Conservation (phyloP, 2,888 invertebrate species). For the Prenolepis imparis region DNA sequence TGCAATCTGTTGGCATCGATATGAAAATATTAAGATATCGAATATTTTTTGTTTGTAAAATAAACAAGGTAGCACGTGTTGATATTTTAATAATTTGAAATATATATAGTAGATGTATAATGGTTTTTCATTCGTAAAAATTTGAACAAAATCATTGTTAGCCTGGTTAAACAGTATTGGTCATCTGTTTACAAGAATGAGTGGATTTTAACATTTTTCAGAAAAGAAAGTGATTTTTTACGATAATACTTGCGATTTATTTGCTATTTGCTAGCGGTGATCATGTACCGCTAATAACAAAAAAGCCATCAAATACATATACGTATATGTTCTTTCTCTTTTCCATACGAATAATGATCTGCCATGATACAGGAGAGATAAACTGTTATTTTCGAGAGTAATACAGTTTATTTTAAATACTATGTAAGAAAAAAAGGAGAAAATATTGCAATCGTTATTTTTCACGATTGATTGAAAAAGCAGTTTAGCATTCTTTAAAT, state of each 20-base stretch:
- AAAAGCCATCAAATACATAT: neutral
- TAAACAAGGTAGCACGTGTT: neutral
- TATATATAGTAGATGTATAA: neutral
- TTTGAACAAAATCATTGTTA: neutral
- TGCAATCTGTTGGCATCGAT: neutral
- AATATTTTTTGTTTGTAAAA: neutral
- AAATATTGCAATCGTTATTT: neutral
- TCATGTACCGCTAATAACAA: neutral
- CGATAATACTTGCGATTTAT: neutral
- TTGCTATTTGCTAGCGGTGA: neutral
- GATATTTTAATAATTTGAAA: constrained; percentile 14
- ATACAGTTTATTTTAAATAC: neutral
- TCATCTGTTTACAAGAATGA: constrained; percentile 3
- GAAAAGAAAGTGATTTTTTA: neutral
- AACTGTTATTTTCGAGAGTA: neutral
- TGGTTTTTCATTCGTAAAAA: neutral
- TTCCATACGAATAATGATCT: too few species aligned
- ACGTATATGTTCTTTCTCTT: too few species aligned
- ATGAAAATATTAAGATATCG: constrained; percentile 4
- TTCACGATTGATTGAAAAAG: neutral
- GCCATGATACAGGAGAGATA: neutral
- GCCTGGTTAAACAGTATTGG: neutral
- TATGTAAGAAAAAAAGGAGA: neutral
- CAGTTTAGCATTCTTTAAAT: neutral
- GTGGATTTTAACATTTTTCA: neutral